Evolutionary conservation across 2,113 vertebrate species (phyloP), one percentile per base, ranked within the genome.

Genomic region (Ivindomyrus marchei): DNA sequence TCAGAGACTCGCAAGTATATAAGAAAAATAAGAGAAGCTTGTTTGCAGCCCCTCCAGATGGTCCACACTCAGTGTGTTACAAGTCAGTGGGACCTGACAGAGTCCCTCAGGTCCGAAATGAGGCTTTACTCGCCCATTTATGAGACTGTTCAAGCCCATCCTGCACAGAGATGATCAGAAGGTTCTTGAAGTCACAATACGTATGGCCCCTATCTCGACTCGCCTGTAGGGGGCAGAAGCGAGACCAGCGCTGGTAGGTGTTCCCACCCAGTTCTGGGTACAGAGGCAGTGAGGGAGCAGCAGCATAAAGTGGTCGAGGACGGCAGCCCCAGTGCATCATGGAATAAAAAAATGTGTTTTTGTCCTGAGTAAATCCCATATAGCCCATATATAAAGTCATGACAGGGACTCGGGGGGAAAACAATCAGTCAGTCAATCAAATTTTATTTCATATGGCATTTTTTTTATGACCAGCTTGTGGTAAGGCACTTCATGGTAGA

Each of bases 401-500:
- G 83, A 85, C 83, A 45, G 83, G 24, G 45, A 85, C 45, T 47
- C n/a, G 1, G 42, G 19, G 83, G 24, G 83, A 42, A 85, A 85
- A 47, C 21, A 85, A 85, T 85, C 83, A 85, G 42, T 85, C 17
- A 45, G 39, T 47, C 83, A 85, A 85, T 85, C 83, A 85, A 45
- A 85, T 47, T 85, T 47, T 24, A 85, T 85, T 45, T 47, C 83
- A 85, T 85, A 47, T 47, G 83, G 83, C 83, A 85, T 46, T 10
- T 85, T 21, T 42, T 85, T 47, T 21, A 45, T 47, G 45, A 42
- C 39, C 39, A 85, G 45, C 9, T 24, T 11, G 21, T 85, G 21
- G 83, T 39, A 49, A 45, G 3, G 45, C 45, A 46, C 45, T 85
- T 85, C 83, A 46, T 42, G 45, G 83, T 85, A 47, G 42, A 47